Conservation (phyloP, 1,140 invertebrate genomes). For the Ips nitidus region DNA sequence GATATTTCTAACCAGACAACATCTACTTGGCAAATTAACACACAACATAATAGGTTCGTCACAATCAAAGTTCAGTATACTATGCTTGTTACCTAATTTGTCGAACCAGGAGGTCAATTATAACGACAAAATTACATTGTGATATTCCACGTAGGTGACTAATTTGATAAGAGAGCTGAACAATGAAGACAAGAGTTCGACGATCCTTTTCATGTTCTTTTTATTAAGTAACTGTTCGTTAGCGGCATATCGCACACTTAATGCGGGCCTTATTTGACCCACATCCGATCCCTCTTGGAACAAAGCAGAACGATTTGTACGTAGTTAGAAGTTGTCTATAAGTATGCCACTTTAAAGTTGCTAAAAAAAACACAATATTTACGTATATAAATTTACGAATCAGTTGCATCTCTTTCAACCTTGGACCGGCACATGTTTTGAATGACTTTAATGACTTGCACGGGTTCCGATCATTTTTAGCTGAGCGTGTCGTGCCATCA, state of each 20-base stretch:
- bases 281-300: not conserved
- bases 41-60: too few relatives aligned
- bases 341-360: too few relatives aligned
- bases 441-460: constrained; percentile 11
- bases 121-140: too few relatives aligned
- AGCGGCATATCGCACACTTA: constrained; percentile 4
- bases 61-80: too few relatives aligned
- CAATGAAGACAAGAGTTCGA: constrained; percentile 13
- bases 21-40: too few relatives aligned
- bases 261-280: not conserved
- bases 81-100: too few relatives aligned
- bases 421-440: constrained; percentile 9
- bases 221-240: not conserved
- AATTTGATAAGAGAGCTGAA: constrained; percentile 11
- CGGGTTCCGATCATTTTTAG: constrained; percentile 11
- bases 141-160: constrained; percentile 11
- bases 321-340: too few relatives aligned
- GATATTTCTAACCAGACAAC: too few relatives aligned
- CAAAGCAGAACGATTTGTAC: too few relatives aligned
- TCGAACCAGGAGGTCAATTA: too few relatives aligned
- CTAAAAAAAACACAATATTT: not conserved
- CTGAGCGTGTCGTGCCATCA: not conserved
- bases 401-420: constrained; percentile 17
- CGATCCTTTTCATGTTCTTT: not conserved
- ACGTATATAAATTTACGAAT: not conserved